phyloP scores from a whole-genome alignment of 30 jellyfish, hydroid and myxozoan genomes.

The Rhopilema esculentum region DNA sequence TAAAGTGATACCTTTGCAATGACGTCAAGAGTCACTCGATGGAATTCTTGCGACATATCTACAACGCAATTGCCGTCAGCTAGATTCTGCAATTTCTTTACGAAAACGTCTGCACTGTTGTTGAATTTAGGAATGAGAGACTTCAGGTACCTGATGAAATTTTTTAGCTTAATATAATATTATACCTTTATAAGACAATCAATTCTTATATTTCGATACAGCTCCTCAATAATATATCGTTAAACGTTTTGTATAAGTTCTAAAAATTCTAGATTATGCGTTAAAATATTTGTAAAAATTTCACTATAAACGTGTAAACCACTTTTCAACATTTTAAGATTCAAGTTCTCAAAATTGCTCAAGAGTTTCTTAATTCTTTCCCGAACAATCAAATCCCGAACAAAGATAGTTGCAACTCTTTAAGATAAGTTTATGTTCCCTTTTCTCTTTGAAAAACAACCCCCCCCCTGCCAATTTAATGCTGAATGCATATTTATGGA shows the following conservation, averaged over 20 bases:
- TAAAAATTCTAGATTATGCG: too few species aligned
- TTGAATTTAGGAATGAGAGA: constrained; percentile 39
- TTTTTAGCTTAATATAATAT: neutral
- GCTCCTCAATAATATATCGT: too few species aligned
- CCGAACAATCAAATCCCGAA: neutral
- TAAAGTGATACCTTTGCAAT: constrained; percentile 35
- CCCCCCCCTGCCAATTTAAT: too few species aligned
- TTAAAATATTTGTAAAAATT: too few species aligned
- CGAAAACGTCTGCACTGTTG: constrained; percentile 20
- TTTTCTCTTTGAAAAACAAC: too few species aligned
- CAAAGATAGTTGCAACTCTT: neutral
- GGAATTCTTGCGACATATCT: constrained; percentile 19
- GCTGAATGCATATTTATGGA: too few species aligned
- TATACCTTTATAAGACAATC: too few species aligned
- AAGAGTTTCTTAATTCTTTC: too few species aligned
- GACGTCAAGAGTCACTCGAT: constrained; percentile 27
- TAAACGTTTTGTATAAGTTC: too few species aligned
- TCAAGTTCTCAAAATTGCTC: too few species aligned
- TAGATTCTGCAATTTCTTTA: constrained; percentile 8
- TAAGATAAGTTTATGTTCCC: too few species aligned
- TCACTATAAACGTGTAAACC: neutral
- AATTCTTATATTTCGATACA: too few species aligned
- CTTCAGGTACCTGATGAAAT: constrained; percentile 22
- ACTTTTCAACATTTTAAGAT: neutral
- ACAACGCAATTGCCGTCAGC: constrained; percentile 51